Evolutionary conservation across 2,797 vertebrate genomes (phyloP).

Genomic region (Siniperca obscura): DNA sequence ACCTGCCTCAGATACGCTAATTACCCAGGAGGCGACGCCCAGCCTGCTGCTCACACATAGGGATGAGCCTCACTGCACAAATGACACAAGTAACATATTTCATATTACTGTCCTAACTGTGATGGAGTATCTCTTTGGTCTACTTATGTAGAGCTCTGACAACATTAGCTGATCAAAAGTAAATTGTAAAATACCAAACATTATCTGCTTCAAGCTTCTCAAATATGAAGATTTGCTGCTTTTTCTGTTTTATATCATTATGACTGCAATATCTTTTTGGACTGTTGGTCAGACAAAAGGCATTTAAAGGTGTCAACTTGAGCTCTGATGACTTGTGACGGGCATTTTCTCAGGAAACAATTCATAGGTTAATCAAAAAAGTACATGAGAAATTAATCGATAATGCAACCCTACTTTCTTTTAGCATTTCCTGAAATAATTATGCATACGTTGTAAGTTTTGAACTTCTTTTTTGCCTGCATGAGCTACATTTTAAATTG

Average conservation of each 20-base stretch:
- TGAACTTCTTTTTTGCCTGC: not conserved
- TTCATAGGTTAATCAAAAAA: not conserved
- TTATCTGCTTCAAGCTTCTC: not conserved
- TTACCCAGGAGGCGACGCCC: conserved; percentile 68
- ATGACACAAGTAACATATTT: conserved; percentile 14
- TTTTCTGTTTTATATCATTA: not conserved
- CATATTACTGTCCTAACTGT: conserved; percentile 7
- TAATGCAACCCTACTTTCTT: not conserved
- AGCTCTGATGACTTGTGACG: not conserved
- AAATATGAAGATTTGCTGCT: not conserved
- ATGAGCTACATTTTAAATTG: not conserved
- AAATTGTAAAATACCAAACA: not conserved
- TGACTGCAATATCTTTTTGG: not conserved
- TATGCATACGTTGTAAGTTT: not conserved
- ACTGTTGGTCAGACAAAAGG: not conserved
- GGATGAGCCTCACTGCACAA: conserved; percentile 46
- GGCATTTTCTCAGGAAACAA: not conserved
- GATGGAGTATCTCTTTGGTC: conserved; percentile 26
- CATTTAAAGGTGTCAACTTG: not conserved
- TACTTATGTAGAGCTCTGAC: not conserved
- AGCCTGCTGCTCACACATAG: conserved; percentile 41
- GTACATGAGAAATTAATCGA: not conserved
- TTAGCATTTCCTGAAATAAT: not conserved
- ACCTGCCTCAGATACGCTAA: conserved; percentile 61
- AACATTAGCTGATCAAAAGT: not conserved